A percentile compares a stretch with the other conserved stretches of the same genome.
phyloP scores from a whole-genome alignment of 2,797 vertebrate species.

The Dipus sagitta region DNA sequence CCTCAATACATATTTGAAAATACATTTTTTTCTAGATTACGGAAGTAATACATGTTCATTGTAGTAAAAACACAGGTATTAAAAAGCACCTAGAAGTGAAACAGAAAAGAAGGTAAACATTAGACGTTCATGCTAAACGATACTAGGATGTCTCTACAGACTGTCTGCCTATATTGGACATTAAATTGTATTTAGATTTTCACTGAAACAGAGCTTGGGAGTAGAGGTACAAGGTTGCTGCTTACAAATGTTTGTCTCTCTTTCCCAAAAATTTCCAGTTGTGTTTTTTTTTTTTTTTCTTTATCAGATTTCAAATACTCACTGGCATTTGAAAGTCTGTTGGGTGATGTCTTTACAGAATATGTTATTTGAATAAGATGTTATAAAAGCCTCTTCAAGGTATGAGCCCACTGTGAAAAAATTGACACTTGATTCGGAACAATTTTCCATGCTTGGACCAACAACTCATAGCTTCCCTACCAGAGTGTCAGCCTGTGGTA shows the following conservation, averaged over 20 bases:
- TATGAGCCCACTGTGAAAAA: neutral
- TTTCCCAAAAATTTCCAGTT: neutral
- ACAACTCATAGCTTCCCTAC: neutral
- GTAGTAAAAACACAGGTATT: neutral
- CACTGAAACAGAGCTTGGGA: neutral
- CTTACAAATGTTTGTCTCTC: neutral
- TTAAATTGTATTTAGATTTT: neutral
- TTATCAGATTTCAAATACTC: neutral
- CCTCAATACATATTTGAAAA: conserved; percentile 13
- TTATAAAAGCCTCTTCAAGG: neutral
- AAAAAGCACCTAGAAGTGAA: neutral
- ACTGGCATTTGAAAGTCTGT: neutral
- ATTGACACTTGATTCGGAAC: neutral
- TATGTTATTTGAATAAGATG: neutral
- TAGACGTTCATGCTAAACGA: neutral
- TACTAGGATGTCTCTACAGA: rapidly evolving
- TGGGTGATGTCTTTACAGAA: neutral
- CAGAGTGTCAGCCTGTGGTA: neutral
- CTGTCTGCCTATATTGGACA: neutral
- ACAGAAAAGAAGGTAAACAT: neutral
- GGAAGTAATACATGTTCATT: neutral
- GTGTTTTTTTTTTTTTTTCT: no score
- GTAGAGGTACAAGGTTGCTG: no score
- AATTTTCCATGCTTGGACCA: neutral
- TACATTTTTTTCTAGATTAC: neutral